Base-by-base conservation (phyloP, 2,888 invertebrate genomes). In the Pomacea canaliculata region DNA sequence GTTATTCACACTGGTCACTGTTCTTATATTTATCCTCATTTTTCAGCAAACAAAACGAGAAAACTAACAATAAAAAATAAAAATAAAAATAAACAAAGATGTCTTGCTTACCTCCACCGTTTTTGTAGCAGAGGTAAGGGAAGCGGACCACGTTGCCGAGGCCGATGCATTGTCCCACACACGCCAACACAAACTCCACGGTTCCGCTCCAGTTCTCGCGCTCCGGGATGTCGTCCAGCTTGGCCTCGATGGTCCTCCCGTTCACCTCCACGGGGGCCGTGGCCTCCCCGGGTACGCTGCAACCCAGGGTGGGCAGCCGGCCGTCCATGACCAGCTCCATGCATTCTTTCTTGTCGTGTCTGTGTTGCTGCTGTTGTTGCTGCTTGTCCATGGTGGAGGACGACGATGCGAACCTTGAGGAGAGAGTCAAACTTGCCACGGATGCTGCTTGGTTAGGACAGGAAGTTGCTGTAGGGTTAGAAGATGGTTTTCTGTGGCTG, bases 91-190 rank as follows among this genome's bases (percentile, higher is more conserved):
- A 37, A 37, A 37, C 37, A 37, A 37, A 37, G 37, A 37, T 37
- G 5, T 37, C 37, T 37, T 37, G 77, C 84, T 73, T 77, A 87
- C 87, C 87, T 73, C 87, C 87, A 0, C 87, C 87, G 75, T 87
- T 86, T 76, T 83, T 83, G 79, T 86, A 87, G 71, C 87, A 87
- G 2, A 87, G 80, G 66, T 87, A 87, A 0, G 87, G 87, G 68
- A 87, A 87, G 46, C 87, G 78, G 63, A 84, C 83, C 12, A 87
- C 85, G 73, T 87, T 87, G 3, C 87, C 87, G 12, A 87, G 78
- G 18, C 87, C 87, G 56, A 87, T 83, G 81, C 87, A 87, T 73
- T 85, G 85, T 16, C 86, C 86, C 3, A 87, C 83, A 78, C 87
- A 87, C 7, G 86, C 84, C 62, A 86, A 77, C 16, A 87, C 78